A percentile compares a stretch with the other conserved stretches of the same genome.
Conservation (phyloP, 2,113 vertebrate species). For the Megaptera novaeangliae region DNA sequence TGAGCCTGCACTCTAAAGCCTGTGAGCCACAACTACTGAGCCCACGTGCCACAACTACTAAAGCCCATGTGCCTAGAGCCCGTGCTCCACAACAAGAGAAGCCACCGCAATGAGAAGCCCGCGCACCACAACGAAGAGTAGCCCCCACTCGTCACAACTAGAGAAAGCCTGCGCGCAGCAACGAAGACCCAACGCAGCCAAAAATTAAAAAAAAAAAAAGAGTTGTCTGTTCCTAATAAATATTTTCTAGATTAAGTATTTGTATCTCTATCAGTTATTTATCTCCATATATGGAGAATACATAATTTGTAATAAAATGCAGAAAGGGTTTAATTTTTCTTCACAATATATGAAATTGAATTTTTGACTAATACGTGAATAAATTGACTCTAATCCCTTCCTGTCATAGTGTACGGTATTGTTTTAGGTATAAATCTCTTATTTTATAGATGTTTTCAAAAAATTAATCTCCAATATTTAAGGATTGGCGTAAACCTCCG, state of each 20-base stretch:
- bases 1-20: too few species aligned
- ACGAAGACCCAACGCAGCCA: too few species aligned
- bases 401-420: not conserved
- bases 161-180: fast-evolving
- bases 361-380: slow-evolving; percentile 69
- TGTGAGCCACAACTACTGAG: too few species aligned
- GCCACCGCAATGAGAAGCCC: too few species aligned
- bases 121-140: too few species aligned
- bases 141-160: too few species aligned
- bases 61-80: too few species aligned
- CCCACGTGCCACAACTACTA: too few species aligned
- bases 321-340: slow-evolving; percentile 71
- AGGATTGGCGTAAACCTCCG: slow-evolving; percentile 42
- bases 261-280: slow-evolving; percentile 74
- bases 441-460: slow-evolving; percentile 69
- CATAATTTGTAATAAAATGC: slow-evolving; percentile 69
- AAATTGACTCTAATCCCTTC: slow-evolving; percentile 70
- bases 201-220: slow-evolving; percentile 20
- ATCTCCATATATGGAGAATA: slow-evolving; percentile 65
- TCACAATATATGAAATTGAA: slow-evolving; percentile 68
- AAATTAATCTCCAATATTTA: slow-evolving; percentile 72
- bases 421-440: slow-evolving; percentile 71
- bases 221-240: slow-evolving; percentile 66
- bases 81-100: too few species aligned
- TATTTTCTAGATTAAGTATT: slow-evolving; percentile 74